Evolutionary conservation across 2,797 vertebrate species (phyloP).

Genomic region (Parotocinclus haroldoi): DNA sequence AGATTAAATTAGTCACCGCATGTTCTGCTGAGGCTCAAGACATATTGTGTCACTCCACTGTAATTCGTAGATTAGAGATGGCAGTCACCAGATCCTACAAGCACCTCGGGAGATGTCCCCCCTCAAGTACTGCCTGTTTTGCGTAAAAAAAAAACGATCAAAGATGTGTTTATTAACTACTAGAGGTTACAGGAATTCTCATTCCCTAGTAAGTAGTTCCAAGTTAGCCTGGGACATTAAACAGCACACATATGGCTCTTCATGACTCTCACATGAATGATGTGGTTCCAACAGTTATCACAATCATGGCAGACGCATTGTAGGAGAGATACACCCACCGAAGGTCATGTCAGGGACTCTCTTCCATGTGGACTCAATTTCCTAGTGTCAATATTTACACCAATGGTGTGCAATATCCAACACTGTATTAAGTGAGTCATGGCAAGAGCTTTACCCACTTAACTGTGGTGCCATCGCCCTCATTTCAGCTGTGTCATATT

Average conservation of each 20-base stretch:
- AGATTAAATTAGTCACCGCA: constrained; percentile 58
- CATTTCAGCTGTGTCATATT: constrained; percentile 50
- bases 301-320: constrained; percentile 10
- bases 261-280: neutral
- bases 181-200: neutral
- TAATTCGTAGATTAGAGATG: constrained; percentile 60
- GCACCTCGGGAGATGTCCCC: constrained; percentile 44
- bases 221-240: neutral
- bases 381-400: constrained; percentile 41
- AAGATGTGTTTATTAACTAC: no score
- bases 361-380: constrained; percentile 42
- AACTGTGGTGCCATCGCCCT: constrained; percentile 28
- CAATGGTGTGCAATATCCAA: constrained; percentile 29
- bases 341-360: constrained; percentile 29
- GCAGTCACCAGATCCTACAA: constrained; percentile 53
- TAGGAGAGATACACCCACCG: constrained; percentile 2
- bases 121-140: constrained; percentile 40
- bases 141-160: no score
- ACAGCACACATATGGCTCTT: neutral
- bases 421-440: constrained; percentile 24
- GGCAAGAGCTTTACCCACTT: constrained; percentile 32
- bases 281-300: constrained; percentile 1
- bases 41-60: constrained; percentile 50
- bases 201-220: no score
- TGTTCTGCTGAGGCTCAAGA: constrained; percentile 49